These are phyloP conservation scores for Phymatocera aterrima DNA, from an alignment of 2,888 invertebrate species.

Conservation along the genomic window DNA sequence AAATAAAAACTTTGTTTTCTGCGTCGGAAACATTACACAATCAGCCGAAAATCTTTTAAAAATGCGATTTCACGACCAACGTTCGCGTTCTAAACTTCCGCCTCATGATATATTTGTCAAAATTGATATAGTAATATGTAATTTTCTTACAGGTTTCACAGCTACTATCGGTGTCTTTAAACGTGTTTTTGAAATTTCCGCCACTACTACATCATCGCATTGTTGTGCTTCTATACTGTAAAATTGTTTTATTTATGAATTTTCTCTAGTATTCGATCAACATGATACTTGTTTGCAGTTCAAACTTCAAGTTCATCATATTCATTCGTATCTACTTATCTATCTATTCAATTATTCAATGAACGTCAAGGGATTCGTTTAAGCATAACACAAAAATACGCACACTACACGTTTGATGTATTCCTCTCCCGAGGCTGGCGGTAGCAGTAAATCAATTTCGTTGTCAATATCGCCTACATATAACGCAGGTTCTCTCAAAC, in stretches of 20 bases:
- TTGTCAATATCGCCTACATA: slow-evolving; percentile 62
- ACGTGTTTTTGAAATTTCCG: slow-evolving; percentile 61
- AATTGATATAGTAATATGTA: not conserved
- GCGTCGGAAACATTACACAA: too few relatives aligned
- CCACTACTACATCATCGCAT: slow-evolving; percentile 67
- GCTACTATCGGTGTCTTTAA: slow-evolving; percentile 60
- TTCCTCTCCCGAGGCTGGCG: slow-evolving; percentile 69
- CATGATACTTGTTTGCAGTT: too few relatives aligned
- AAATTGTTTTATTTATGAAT: slow-evolving; percentile 12
- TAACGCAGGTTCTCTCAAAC: slow-evolving; percentile 63
- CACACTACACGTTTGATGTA: slow-evolving; percentile 72
- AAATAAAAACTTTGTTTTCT: too few relatives aligned
- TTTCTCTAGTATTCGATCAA: not conserved
- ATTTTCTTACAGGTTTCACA: slow-evolving; percentile 60
- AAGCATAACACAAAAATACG: slow-evolving; percentile 50
- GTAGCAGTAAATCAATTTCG: slow-evolving; percentile 62
- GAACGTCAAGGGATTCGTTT: too few relatives aligned
- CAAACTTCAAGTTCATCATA: too few relatives aligned
- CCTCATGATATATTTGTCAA: too few relatives aligned
- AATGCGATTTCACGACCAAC: too few relatives aligned
- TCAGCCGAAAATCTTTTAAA: too few relatives aligned
- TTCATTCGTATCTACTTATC: too few relatives aligned
- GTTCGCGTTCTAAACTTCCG: too few relatives aligned
- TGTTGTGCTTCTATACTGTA: slow-evolving; percentile 67
- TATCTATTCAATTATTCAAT: too few relatives aligned